Percentiles rank a stretch among this genome's conserved stretches.
These are phyloP conservation scores for Drosophila aff. DNA, from an alignment of 1,140 invertebrate species.

Conservation along the genomic window DNA sequence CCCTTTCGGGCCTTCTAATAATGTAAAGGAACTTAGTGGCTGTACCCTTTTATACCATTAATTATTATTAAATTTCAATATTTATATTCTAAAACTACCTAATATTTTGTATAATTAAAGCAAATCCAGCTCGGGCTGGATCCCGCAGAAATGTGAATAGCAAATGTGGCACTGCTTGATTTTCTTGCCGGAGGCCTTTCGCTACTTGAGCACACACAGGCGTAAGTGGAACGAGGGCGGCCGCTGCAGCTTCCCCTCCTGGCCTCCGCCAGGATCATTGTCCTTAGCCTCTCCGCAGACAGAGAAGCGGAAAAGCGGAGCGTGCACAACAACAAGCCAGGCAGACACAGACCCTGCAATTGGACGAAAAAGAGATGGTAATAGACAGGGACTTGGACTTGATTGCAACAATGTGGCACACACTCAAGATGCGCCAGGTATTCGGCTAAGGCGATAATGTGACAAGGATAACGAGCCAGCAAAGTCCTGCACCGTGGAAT, in stretches of 20 bases:
- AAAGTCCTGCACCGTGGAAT: conserved; percentile 12
- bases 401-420: conserved; percentile 76
- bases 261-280: conserved; percentile 32
- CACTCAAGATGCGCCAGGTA: conserved; percentile 72
- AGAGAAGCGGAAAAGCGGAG: conserved; percentile 37
- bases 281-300: conserved; percentile 66
- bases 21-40: neutral
- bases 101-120: neutral
- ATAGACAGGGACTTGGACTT: conserved; percentile 58
- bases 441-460: conserved; percentile 81
- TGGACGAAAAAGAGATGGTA: conserved; percentile 29
- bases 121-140: neutral
- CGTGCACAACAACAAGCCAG: conserved; percentile 63
- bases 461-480: conserved; percentile 77
- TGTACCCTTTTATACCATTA: neutral
- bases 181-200: conserved; percentile 76
- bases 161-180: conserved; percentile 71
- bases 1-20: neutral
- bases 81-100: neutral
- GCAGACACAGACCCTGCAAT: conserved; percentile 24
- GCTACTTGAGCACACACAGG: conserved; percentile 77
- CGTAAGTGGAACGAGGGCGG: conserved; percentile 33
- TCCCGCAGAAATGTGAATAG: conserved; percentile 33
- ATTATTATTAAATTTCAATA: neutral
- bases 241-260: conserved; percentile 2